Evolutionary conservation across 2,113 vertebrate genomes (phyloP).

Genomic region (Cephalopholis sonnerati): DNA sequence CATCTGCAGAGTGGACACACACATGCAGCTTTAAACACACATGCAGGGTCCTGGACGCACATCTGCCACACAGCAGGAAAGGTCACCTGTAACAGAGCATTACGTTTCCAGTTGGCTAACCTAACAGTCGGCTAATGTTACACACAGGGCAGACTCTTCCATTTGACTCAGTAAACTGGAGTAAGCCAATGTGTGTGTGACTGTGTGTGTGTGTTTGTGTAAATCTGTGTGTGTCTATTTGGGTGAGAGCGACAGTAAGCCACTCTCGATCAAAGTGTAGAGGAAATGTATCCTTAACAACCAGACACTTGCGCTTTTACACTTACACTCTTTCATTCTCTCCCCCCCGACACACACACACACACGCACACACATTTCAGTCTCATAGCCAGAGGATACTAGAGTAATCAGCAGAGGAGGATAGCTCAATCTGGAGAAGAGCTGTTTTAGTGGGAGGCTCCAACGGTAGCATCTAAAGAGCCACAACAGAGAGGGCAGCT

Average conservation of each 20-base stretch:
- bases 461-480: constrained; percentile 18
- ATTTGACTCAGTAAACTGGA: constrained; percentile 43
- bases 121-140: constrained; percentile 41
- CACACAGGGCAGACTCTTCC: constrained; percentile 39
- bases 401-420: constrained; percentile 61
- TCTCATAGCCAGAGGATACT: constrained; percentile 49
- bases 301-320: constrained; percentile 40
- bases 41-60: constrained; percentile 15
- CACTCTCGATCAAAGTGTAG: constrained; percentile 35
- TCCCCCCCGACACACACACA: background rate
- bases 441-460: constrained; percentile 37
- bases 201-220: constrained; percentile 14
- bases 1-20: constrained; percentile 15
- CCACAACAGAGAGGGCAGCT: constrained; percentile 11
- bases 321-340: background rate
- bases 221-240: background rate
- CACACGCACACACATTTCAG: constrained; percentile 5
- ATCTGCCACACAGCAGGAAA: constrained; percentile 43
- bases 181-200: constrained; percentile 9
- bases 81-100: constrained; percentile 60
- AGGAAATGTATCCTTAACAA: constrained; percentile 41
- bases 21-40: constrained; percentile 7
- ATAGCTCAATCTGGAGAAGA: constrained; percentile 36
- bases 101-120: constrained; percentile 48
- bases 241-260: constrained; percentile 17